phyloP scores from a whole-genome alignment of 92 coral and sea anemone genomes.

The Zoanthus sociatus region DNA sequence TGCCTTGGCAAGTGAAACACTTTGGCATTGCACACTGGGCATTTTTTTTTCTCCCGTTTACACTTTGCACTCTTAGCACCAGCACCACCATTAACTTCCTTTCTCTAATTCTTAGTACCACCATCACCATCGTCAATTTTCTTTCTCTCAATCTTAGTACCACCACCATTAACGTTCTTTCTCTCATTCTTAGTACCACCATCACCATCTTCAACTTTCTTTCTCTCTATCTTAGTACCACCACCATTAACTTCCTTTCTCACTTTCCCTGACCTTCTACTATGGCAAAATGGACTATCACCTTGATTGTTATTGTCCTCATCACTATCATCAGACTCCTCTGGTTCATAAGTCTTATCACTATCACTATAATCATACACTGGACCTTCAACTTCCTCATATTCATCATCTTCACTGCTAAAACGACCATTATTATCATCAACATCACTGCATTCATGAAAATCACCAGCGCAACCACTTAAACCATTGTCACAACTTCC shows the following conservation, averaged over 20 bases:
- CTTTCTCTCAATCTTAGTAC: neutral
- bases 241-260: neutral
- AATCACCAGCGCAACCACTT: neutral
- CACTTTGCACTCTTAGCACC: neutral
- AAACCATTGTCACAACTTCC: neutral
- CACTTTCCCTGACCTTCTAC: neutral
- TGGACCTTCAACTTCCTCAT: neutral
- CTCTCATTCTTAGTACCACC: slow-evolving; percentile 4
- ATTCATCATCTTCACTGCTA: slow-evolving; percentile 1
- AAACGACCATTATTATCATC: neutral
- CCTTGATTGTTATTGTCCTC: neutral
- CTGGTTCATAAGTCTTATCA: neutral
- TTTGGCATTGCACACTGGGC: slow-evolving; percentile 27
- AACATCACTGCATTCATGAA: neutral
- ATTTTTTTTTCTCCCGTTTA: slow-evolving; percentile 15
- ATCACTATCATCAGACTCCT: neutral
- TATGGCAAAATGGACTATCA: neutral
- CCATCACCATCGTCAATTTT: neutral
- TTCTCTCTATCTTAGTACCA: neutral
- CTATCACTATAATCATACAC: slow-evolving; percentile 1
- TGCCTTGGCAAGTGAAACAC: slow-evolving; percentile 17
- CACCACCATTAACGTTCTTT: neutral
- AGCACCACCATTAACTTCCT: neutral
- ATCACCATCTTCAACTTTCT: neutral
- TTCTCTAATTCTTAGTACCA: neutral